A percentile compares a stretch with the other conserved stretches of the same genome.
phyloP scores from a whole-genome alignment of 2,113 vertebrate genomes.

The Montifringilla adamsi region DNA sequence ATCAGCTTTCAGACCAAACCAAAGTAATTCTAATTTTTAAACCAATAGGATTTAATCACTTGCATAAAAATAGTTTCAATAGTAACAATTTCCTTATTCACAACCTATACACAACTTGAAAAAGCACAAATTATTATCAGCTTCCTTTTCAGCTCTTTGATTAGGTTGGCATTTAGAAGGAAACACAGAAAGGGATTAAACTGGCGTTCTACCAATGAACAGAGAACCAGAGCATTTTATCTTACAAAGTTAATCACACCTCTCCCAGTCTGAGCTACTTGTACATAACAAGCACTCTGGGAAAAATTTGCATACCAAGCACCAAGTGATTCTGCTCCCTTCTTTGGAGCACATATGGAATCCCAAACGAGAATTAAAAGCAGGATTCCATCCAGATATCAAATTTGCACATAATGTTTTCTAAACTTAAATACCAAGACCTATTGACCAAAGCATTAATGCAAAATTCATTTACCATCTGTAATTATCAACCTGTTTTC shows the following conservation, averaged over 20 bases:
- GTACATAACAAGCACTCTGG: neutral
- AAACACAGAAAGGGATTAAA: neutral
- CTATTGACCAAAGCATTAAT: neutral
- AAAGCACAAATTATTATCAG: neutral
- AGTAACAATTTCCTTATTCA: neutral
- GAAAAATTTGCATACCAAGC: neutral
- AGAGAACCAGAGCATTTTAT: neutral
- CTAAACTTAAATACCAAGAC: neutral
- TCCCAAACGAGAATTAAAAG: neutral
- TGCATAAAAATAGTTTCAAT: conserved; percentile 16
- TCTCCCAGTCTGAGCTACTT: neutral
- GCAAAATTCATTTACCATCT: neutral
- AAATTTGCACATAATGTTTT: neutral
- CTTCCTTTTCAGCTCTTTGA: neutral
- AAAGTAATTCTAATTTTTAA: neutral
- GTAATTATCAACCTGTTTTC: neutral
- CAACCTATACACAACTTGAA: neutral
- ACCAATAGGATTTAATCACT: neutral
- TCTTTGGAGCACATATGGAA: neutral
- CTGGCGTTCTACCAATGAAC: neutral
- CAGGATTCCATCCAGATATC: neutral
- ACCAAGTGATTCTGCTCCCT: neutral
- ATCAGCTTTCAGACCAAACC: neutral
- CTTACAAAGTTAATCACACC: neutral
- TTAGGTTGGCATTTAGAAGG: neutral